Base-by-base conservation (phyloP, 2,888 invertebrate species). In the Antheraea yamamai region DNA sequence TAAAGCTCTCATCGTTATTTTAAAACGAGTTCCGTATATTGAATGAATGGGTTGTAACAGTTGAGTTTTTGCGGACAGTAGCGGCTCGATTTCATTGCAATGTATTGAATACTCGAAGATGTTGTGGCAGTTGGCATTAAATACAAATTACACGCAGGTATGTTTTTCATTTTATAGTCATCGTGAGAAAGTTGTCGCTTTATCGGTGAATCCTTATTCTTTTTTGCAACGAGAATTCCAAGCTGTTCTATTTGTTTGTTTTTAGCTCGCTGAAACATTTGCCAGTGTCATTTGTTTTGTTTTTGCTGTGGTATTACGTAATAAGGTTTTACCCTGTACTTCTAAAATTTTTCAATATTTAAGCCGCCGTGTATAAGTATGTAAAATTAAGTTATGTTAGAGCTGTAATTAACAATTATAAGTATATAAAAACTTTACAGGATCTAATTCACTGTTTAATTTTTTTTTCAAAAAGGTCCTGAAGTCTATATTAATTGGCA, bases 141-240 rank as follows among this genome's bases (percentile, higher is more conserved):
- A n/a, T n/a, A 70, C 20, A n/a, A 70, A 70, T 70, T 70, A 39
- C 70, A 39, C 39, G 6, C 39, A 39, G 4, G n/a, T n/a, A 70
- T 20, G 12, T n/a, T 39, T 70, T 70, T 39, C 70, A n/a, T 20
- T 70, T 70, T 20, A 70, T 66, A 66, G 64, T 30, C 39, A 39
- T 70, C 39, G 70, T 39, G 39, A 70, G 70, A 70, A 39, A 70
- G 39, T n/a, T 70, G 70, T 70, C 70, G 70, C 70, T 39, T 39
- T 3, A n/a, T 66, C 16, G 64, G 20, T 66, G 16, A 66, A 30
- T 66, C 16, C 30, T 66, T 66, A 14, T 30, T 30, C 16, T 26
- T 26, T 66, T 66, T 66, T 30, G 23, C 23, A 23, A 61, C 7
- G 23, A 47, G 12, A 61, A 61, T 10, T 61, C 61, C 23, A 23